Evolutionary conservation across 2,888 invertebrate species (phyloP), one percentile per base, ranked within the genome.

Genomic region (Meghimatium bilineatum): DNA sequence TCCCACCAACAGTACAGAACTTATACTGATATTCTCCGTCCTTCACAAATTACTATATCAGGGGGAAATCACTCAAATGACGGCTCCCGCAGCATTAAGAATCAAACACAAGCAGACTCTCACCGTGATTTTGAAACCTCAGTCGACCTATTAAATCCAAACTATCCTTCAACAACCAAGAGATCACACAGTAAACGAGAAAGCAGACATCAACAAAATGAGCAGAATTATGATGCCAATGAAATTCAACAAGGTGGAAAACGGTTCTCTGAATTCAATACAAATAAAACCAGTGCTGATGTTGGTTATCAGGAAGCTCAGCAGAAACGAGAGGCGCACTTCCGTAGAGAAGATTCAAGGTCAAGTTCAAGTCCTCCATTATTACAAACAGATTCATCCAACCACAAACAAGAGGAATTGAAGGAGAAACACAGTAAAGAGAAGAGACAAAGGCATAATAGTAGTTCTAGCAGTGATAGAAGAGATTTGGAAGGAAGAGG

Each of bases 331-430:
- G 77, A 78, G 36, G 38, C 29, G n/a, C 69, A 44, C 44, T 76
- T 79, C n/a, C 78, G 69, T 8, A 71, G 80, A 38, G 79, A 84
- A 32, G 79, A 80, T 74, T 84, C 84, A 3, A 49, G 79, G 23
- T 84, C 84, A 0, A 84, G 84, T 44, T 84, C 80, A 14, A 84
- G 80, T 36, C 80, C 84, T 52, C 83, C 83, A 1, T 52, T 83
- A 32, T 56, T 49, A 20, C 77, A 78, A 32, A 38, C 66, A 67
- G 82, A 76, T 5, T 17, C 44, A 20, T 52, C 44, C 32, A 52
- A 49, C 52, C n/a, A 63, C 49, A 63, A 66, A 52, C 29, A 74
- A 49, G 79, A 79, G 14, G 79, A 79, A n/a, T 32, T 74, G 23
- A 63, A 78, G 36, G 84, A 80, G 34, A 79, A 66, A n/a, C 72